These are phyloP conservation scores for Epirrhoe alternata DNA, from an alignment of 2,888 invertebrate species.

Conservation along the genomic window DNA sequence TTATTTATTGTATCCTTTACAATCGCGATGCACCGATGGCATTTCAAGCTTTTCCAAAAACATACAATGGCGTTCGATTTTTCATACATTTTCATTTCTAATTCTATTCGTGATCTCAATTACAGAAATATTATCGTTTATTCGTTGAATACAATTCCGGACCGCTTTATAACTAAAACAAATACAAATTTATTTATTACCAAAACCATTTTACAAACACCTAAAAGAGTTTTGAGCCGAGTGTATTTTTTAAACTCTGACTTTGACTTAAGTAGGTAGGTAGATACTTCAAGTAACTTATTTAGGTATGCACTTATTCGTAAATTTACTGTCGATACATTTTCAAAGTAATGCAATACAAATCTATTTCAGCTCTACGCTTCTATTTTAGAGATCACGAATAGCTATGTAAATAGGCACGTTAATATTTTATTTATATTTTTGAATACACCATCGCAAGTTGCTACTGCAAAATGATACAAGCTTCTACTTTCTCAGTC, in stretches of 20 bases:
- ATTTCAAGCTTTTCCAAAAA: conserved; percentile 63
- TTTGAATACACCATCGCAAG: conserved; percentile 59
- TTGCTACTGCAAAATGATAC: conserved; percentile 64
- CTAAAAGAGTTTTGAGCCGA: background rate
- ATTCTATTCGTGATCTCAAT: conserved; percentile 27
- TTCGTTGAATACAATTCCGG: background rate
- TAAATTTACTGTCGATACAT: background rate
- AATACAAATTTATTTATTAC: too few relatives aligned
- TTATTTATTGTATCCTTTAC: conserved; percentile 80
- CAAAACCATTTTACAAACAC: too few relatives aligned
- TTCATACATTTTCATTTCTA: conserved; percentile 20
- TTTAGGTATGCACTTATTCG: background rate
- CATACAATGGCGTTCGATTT: conserved; percentile 54
- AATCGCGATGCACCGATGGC: conserved; percentile 74
- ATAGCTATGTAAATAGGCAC: conserved; percentile 51
- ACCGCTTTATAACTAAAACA: background rate
- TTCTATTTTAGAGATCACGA: conserved; percentile 23
- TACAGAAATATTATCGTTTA: background rate
- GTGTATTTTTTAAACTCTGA: too few relatives aligned
- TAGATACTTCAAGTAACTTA: too few relatives aligned
- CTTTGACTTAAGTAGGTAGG: too few relatives aligned
- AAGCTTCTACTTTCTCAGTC: conserved; percentile 74
- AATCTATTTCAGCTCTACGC: background rate
- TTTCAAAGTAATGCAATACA: background rate
- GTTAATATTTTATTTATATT: conserved; percentile 43